phyloP scores from a whole-genome alignment of 2,113 vertebrate species.

The Phainopepla nitens region DNA sequence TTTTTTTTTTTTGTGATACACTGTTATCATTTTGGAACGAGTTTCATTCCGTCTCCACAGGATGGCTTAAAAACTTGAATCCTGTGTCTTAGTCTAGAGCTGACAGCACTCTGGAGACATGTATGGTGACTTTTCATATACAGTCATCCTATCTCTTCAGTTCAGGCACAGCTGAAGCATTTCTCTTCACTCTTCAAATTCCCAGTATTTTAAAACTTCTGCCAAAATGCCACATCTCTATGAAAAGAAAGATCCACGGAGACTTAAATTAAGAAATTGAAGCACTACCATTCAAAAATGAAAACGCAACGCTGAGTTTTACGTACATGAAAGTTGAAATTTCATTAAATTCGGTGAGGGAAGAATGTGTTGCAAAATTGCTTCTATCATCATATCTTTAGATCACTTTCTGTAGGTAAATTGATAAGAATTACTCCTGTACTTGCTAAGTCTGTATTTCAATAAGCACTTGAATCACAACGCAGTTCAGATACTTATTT shows the following conservation, averaged over 20 bases:
- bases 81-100: neutral
- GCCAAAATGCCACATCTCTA: neutral
- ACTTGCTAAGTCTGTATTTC: neutral
- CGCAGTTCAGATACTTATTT: neutral
- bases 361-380: conserved; percentile 14
- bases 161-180: conserved; percentile 19
- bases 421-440: neutral
- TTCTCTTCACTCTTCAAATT: conserved; percentile 5
- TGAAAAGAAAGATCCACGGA: neutral
- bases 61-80: neutral
- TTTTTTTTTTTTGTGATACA: neutral
- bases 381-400: neutral
- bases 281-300: neutral
- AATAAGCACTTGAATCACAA: neutral
- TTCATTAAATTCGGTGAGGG: neutral
- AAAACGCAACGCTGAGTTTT: conserved; percentile 1
- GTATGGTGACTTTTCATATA: neutral
- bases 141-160: conserved; percentile 1
- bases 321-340: neutral
- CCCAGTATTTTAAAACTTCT: conserved; percentile 6
- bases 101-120: neutral
- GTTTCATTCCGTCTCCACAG: neutral
- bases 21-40: neutral
- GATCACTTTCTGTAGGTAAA: neutral
- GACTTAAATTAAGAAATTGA: neutral